phyloP scores from a whole-genome alignment of 2,113 vertebrate genomes.

The Pachypanchax playfairii region DNA sequence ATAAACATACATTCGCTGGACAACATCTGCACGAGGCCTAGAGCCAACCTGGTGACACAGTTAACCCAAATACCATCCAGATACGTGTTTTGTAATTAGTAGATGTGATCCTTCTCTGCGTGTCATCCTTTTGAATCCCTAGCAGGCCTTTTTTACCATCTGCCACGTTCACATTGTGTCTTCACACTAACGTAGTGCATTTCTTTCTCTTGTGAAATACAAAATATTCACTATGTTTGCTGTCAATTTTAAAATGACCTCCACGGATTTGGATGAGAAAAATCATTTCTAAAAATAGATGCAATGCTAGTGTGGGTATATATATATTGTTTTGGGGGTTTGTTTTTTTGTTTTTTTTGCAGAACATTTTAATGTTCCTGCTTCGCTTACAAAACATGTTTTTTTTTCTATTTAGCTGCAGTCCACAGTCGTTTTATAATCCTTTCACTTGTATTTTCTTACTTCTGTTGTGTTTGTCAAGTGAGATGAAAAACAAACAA shows the following conservation, averaged over 20 bases:
- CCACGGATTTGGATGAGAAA: slow-evolving; percentile 20
- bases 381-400: slow-evolving; percentile 20
- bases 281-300: no score
- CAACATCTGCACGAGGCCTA: slow-evolving; percentile 62
- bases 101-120: slow-evolving; percentile 34
- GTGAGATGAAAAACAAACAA: no score
- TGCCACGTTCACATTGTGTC: slow-evolving; percentile 32
- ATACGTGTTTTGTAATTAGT: slow-evolving; percentile 57
- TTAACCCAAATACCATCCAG: slow-evolving; percentile 36
- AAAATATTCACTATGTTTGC: slow-evolving; percentile 1
- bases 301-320: no score
- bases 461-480: no score
- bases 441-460: no score
- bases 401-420: no score
- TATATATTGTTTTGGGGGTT: no score
- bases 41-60: slow-evolving; percentile 49
- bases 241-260: neutral
- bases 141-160: slow-evolving; percentile 64
- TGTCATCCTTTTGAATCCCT: slow-evolving; percentile 50
- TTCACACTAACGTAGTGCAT: neutral
- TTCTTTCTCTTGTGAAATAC: neutral
- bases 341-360: no score
- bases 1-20: slow-evolving; percentile 44
- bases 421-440: no score
- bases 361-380: slow-evolving; percentile 33